Conservation (phyloP, 2,797 vertebrate species). For the Gymnopithys bicolor region DNA sequence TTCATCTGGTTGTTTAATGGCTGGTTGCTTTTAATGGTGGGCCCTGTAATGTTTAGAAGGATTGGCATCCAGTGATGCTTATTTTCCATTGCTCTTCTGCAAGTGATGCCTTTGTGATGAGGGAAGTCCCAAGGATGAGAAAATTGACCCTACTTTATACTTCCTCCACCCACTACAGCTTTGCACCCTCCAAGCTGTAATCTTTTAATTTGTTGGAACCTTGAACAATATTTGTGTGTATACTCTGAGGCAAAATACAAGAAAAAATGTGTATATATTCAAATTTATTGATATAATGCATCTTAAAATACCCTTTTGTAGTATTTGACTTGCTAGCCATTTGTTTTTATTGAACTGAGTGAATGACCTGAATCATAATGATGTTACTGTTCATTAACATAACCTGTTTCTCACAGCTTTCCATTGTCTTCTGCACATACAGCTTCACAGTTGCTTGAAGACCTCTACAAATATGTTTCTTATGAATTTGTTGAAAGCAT, state of each 20-base stretch:
- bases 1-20: not conserved
- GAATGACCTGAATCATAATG: not conserved
- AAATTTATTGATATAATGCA: not conserved
- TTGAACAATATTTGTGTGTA: not conserved
- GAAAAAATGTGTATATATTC: not conserved
- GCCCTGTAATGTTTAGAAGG: not conserved
- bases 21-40: not conserved
- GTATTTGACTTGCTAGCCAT: not conserved
- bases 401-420: not conserved
- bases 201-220: not conserved
- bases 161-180: not conserved
- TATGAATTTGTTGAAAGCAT: not conserved
- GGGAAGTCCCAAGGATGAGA: not conserved
- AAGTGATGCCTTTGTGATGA: not conserved
- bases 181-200: not conserved
- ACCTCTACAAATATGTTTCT: not conserved
- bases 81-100: not conserved
- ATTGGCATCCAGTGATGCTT: not conserved
- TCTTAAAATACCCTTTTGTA: not conserved
- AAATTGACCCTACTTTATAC: not conserved
- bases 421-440: not conserved
- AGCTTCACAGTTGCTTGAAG: not conserved
- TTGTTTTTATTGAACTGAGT: not conserved
- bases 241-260: not conserved
- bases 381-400: not conserved